Evolutionary conservation across 1,140 invertebrate genomes (phyloP).

Genomic region (Whitmania pigra): DNA sequence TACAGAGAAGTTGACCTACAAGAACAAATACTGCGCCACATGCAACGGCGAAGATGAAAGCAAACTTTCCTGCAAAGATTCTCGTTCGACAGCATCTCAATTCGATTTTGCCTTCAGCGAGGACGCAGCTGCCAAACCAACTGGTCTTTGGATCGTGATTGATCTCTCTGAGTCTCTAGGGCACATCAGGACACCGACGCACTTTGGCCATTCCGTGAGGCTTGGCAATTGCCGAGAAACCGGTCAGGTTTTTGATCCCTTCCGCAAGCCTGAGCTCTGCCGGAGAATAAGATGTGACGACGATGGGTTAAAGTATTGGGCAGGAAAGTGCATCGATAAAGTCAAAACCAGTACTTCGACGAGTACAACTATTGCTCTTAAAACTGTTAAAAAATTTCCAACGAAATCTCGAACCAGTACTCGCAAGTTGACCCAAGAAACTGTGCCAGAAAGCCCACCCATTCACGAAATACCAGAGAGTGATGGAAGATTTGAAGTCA

Average conservation of each 20-base stretch:
- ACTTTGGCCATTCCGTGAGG: neutral
- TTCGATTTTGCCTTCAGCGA: neutral
- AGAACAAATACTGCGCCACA: constrained; percentile 5
- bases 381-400: neutral
- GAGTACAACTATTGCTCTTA: neutral
- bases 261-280: neutral
- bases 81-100: neutral
- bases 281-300: neutral
- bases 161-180: neutral
- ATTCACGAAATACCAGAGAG: neutral
- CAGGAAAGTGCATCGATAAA: neutral
- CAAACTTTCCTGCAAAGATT: neutral
- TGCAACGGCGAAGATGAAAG: neutral
- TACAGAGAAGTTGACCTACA: neutral
- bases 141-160: neutral
- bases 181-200: neutral
- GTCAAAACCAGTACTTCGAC: neutral
- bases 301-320: neutral
- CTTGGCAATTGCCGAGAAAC: neutral
- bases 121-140: neutral
- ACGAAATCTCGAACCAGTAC: neutral
- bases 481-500: neutral
- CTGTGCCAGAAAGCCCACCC: neutral
- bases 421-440: neutral
- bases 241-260: constrained; percentile 1